phyloP scores from a whole-genome alignment of 2,113 vertebrate genomes.

The Lontra canadensis region DNA sequence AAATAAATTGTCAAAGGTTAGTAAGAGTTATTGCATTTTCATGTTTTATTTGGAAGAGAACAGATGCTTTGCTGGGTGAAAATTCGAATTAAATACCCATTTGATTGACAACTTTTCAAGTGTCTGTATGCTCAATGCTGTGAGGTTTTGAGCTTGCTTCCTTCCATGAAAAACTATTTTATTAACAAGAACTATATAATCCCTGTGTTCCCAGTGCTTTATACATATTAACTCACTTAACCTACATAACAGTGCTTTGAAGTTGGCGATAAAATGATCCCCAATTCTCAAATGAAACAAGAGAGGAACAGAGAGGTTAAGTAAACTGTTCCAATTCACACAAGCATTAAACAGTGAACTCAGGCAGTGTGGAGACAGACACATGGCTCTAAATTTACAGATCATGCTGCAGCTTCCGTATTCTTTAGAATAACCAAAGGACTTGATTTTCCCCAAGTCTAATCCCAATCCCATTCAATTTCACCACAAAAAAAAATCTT shows the following conservation, averaged over 20 bases:
- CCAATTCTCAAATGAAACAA: neutral
- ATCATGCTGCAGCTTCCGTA: neutral
- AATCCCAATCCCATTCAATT: neutral
- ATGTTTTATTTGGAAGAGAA: slow-evolving; percentile 57
- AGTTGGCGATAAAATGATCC: neutral
- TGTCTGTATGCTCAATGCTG: neutral
- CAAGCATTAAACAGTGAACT: neutral
- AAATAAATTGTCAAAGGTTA: slow-evolving; percentile 62
- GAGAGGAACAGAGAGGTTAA: neutral
- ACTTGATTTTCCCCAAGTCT: neutral
- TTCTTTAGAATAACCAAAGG: neutral
- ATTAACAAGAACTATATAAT: neutral
- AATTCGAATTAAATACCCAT: slow-evolving; percentile 63
- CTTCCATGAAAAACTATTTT: slow-evolving; percentile 12
- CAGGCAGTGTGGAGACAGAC: neutral
- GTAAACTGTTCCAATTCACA: neutral
- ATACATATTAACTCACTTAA: slow-evolving; percentile 18
- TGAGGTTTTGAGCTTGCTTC: slow-evolving; percentile 45
- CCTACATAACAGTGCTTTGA: neutral
- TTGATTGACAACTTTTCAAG: slow-evolving; percentile 50
- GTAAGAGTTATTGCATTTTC: slow-evolving; percentile 59
- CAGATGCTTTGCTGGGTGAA: slow-evolving; percentile 56
- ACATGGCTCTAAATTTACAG: neutral
- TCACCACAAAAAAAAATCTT: neutral
- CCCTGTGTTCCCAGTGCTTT: neutral